Evolutionary conservation across 2,888 invertebrate genomes (phyloP).

Genomic region (Bellardia pandia): DNA sequence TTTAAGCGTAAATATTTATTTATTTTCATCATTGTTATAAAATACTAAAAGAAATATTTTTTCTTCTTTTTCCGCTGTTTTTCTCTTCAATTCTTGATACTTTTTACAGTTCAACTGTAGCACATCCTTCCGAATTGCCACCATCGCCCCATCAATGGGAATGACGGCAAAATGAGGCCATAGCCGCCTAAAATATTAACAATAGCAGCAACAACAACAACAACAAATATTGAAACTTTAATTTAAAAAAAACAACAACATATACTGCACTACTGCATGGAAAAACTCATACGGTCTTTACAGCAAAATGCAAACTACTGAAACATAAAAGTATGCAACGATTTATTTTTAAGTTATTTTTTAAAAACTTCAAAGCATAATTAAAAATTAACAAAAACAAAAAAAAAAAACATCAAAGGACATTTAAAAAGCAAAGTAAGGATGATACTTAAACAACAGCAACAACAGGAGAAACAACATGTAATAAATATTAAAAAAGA

Average conservation of each 20-base stretch:
- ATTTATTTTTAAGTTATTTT: constrained; percentile 66
- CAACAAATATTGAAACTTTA: constrained; percentile 41
- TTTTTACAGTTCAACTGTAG: constrained; percentile 94
- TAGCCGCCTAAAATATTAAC: constrained; percentile 84
- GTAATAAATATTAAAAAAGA: constrained; percentile 17
- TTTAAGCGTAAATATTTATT: constrained; percentile 20
- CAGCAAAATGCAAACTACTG: constrained; percentile 31
- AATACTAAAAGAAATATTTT: constrained; percentile 40
- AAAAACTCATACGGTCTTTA: constrained; percentile 13
- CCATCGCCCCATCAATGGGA: constrained; percentile 99
- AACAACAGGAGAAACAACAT: not conserved
- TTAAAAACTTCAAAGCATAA: constrained; percentile 23
- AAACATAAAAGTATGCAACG: constrained; percentile 65
- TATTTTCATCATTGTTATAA: not conserved
- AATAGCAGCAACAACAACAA: constrained; percentile 53
- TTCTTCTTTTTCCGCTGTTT: constrained; percentile 33
- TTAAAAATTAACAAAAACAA: not conserved
- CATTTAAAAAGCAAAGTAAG: not conserved
- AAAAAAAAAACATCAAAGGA: not conserved
- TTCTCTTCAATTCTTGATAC: not conserved
- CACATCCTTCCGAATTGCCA: constrained; percentile 98
- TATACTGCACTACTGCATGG: constrained; percentile 20
- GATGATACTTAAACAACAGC: not conserved
- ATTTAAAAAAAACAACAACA: constrained; percentile 33
- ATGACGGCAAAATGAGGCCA: constrained; percentile 88